Conservation (phyloP, 2,888 invertebrate genomes). For the Bellardia pandia region DNA sequence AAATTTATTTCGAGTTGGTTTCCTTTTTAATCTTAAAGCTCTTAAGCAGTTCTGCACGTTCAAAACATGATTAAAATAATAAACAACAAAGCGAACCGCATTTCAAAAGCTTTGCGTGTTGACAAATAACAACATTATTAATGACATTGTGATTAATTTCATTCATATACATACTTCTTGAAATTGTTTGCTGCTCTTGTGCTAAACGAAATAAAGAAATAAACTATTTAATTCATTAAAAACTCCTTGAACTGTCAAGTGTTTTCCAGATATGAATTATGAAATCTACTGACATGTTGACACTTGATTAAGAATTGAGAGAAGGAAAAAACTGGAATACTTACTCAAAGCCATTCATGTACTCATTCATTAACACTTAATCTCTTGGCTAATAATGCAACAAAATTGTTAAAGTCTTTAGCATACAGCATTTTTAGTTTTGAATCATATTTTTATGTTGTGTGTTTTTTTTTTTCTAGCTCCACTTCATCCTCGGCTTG, state of each 20-base stretch:
- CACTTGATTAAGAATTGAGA: conserved; percentile 53
- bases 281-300: conserved; percentile 64
- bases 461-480: conserved; percentile 73
- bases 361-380: conserved; percentile 65
- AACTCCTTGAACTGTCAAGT: conserved; percentile 69
- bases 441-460: conserved; percentile 9
- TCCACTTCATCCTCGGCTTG: conserved; percentile 84
- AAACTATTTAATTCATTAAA: conserved; percentile 62
- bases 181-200: not conserved
- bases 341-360: conserved; percentile 33
- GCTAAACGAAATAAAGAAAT: conserved; percentile 47
- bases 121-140: conserved; percentile 70
- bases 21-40: conserved; percentile 27
- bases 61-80: conserved; percentile 9
- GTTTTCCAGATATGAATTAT: conserved; percentile 58
- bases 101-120: conserved; percentile 53
- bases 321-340: conserved; percentile 37
- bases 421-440: not conserved
- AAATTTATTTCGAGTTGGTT: conserved; percentile 9
- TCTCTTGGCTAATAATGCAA: conserved; percentile 39
- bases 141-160: conserved; percentile 61
- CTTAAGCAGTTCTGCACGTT: conserved; percentile 10
- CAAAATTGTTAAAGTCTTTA: conserved; percentile 29
- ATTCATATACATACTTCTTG: conserved; percentile 19
- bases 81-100: conserved; percentile 43